Evolutionary conservation across 2,888 invertebrate species (phyloP).

Genomic region (Tinea semifulvella): DNA sequence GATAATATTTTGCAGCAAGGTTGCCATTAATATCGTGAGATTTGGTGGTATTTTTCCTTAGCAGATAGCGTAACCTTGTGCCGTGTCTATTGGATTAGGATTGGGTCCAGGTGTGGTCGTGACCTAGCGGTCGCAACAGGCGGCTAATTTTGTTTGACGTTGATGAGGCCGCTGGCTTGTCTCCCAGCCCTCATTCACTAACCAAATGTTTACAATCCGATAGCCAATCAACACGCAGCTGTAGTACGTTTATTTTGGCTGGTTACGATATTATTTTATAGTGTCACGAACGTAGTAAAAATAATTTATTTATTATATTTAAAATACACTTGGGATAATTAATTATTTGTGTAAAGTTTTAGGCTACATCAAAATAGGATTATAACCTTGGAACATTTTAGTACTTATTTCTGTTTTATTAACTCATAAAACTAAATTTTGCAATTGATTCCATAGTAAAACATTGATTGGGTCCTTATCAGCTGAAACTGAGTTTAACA

Average conservation of each 20-base stretch:
- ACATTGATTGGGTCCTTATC: slow-evolving; percentile 46
- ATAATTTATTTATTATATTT: too few relatives aligned
- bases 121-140: slow-evolving; percentile 45
- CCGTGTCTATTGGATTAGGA: neutral
- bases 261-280: neutral
- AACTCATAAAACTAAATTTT: too few relatives aligned
- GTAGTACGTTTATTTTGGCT: slow-evolving; percentile 9
- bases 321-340: too few relatives aligned
- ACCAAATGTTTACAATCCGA: neutral
- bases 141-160: slow-evolving; percentile 36
- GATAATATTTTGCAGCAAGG: slow-evolving; percentile 30
- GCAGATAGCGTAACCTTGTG: neutral
- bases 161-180: slow-evolving; percentile 38
- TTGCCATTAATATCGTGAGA: too few relatives aligned
- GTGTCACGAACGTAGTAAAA: too few relatives aligned
- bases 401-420: too few relatives aligned
- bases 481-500: slow-evolving; percentile 20
- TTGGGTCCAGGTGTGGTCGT: slow-evolving; percentile 30
- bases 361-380: too few relatives aligned
- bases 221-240: neutral
- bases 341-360: too few relatives aligned
- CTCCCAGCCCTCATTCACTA: slow-evolving; percentile 36
- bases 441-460: slow-evolving; percentile 25
- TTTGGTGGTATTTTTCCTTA: neutral
- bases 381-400: too few relatives aligned